These are phyloP conservation scores for Betta splendens DNA, from an alignment of 2,797 vertebrate species.

Conservation along the genomic window DNA sequence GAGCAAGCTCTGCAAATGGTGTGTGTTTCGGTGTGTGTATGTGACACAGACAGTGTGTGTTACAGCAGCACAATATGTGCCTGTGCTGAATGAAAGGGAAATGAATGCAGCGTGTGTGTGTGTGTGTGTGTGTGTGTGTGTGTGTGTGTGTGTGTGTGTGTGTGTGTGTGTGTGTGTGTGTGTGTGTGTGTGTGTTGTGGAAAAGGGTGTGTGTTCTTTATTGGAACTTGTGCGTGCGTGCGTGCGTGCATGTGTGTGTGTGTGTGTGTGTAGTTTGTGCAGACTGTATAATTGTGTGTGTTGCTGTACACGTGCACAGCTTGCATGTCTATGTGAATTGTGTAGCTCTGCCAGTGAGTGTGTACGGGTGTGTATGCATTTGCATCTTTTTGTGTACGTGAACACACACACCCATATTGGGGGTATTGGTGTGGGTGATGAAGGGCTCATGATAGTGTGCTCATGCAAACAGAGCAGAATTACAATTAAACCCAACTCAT, in stretches of 20 bases:
- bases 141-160: conserved; percentile 30
- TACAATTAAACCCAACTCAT: conserved; percentile 67
- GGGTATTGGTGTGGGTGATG: conserved; percentile 67
- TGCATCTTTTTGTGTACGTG: conserved; percentile 22
- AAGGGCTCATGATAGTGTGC: conserved; percentile 69
- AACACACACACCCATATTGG: conserved; percentile 41
- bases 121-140: conserved; percentile 53
- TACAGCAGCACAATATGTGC: conserved; percentile 78
- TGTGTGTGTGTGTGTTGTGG: conserved; percentile 46
- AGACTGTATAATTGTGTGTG: conserved; percentile 52
- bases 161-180: conserved; percentile 39
- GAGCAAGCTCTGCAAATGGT: conserved; percentile 66
- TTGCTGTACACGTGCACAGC: conserved; percentile 53
- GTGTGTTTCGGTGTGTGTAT: conserved; percentile 45
- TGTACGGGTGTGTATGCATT: conserved; percentile 15
- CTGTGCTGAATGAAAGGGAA: conserved; percentile 79
- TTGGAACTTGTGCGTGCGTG: conserved; percentile 11
- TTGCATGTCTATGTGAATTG: conserved; percentile 49
- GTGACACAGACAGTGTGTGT: conserved; percentile 58
- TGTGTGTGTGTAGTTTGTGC: conserved; percentile 43
- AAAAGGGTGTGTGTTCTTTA: conserved; percentile 55
- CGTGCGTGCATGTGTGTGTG: conserved; percentile 28
- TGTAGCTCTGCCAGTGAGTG: conserved; percentile 47
- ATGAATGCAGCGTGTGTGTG: conserved; percentile 65
- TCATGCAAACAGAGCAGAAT: conserved; percentile 66